Evolutionary conservation across 2,113 vertebrate genomes (phyloP), one percentile per base, ranked within the genome.

Genomic region (Pomatorhinus ruficollis): DNA sequence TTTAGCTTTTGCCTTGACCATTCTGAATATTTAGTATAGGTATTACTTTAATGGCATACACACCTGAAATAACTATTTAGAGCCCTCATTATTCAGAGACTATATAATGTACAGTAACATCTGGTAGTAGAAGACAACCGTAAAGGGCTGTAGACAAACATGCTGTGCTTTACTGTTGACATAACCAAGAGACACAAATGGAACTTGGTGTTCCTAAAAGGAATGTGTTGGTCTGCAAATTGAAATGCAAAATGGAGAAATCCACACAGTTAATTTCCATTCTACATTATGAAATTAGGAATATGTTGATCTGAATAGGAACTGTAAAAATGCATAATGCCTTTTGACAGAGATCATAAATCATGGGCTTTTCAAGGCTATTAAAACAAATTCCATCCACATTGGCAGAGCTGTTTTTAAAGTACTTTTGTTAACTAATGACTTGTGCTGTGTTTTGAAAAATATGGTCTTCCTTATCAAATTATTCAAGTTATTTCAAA

Each of bases 311-410:
- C 90, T 89, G 87, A 95, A 76, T 64, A 92, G 56, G 70, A 90
- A 78, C 66, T 85, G 80, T 78, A 95, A 91, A 94, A 95, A 90
- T 65, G 83, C 49, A 35, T 95, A 95, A 94, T 93, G 72, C 12
- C 74, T 84, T 95, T 66, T 89, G 95, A 81, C 97, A 95, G 77
- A 94, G 47, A 85, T 91, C 40, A 63, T 95, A 96, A 89, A 95
- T 97, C 81, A 80, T 72, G 64, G 56, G 39, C 28, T 92, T 94
- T 94, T 91, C 74, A 89, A 96, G 77, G 60, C 83, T 94, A 47
- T 89, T 97, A 95, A 96, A 92, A 81, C 42, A 87, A 93, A 95
- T 96, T 94, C 80, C n/a, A 71, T 81, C 28, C 83, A 81, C 33
- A 89, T 22, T 69, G 65, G 44, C 63, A 71, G 52, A 90, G 40